Evolutionary conservation across 2,888 invertebrate species (phyloP).

Genomic region (Melikaiella ostensackeni): DNA sequence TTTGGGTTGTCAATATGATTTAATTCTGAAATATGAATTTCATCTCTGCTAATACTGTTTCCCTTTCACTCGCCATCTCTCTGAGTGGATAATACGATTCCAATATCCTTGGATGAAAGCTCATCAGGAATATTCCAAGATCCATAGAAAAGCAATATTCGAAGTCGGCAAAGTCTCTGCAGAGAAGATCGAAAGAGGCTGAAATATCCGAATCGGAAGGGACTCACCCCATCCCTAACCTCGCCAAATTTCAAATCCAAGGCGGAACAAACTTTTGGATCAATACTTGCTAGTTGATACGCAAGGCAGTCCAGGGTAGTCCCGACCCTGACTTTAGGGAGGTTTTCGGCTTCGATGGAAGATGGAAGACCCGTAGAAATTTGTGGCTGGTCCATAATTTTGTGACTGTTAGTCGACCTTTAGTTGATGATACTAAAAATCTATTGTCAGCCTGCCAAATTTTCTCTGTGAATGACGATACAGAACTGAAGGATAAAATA

Average conservation of each 20-base stretch:
- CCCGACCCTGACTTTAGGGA: conserved; percentile 10
- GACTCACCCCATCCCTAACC: conserved; percentile 20
- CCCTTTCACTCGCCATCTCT: background rate
- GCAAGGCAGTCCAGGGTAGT: conserved; percentile 7
- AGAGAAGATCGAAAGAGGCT: background rate
- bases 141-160: background rate
- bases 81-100: background rate
- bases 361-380: background rate
- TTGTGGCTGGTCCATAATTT: conserved; percentile 1
- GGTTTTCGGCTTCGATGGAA: background rate
- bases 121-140: background rate
- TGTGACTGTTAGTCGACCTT: background rate
- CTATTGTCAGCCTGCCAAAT: background rate
- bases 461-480: background rate
- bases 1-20: background rate
- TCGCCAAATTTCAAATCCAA: conserved; percentile 13
- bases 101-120: background rate
- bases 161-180: background rate
- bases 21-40: background rate
- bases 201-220: conserved; percentile 2
- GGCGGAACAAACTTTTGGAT: conserved; percentile 19
- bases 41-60: background rate
- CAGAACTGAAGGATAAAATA: background rate
- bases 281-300: conserved; percentile 1
- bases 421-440: background rate